A percentile compares a stretch with the other conserved stretches of the same genome.
phyloP scores from a whole-genome alignment of 2,797 vertebrate genomes.

The Anableps anableps region DNA sequence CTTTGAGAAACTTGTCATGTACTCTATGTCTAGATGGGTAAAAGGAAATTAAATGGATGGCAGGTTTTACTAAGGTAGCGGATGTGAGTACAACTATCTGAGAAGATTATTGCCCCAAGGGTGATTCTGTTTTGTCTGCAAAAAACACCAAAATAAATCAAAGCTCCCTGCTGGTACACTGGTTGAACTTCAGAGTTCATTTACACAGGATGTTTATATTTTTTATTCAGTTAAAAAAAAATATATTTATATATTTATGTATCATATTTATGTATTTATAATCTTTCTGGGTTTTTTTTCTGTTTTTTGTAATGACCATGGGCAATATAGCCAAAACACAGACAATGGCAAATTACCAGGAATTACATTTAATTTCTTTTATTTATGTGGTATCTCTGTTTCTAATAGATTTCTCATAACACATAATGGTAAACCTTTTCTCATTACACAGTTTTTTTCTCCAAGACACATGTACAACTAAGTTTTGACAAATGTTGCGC shows the following conservation, averaged over 20 bases:
- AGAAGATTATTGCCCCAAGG: conserved; percentile 74
- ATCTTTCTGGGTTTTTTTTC: conserved; percentile 14
- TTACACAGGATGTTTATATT: conserved; percentile 53
- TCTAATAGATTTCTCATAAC: conserved; percentile 33
- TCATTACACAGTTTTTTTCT: conserved; percentile 21
- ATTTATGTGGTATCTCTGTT: conserved; percentile 33
- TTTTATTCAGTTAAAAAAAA: conserved; percentile 56
- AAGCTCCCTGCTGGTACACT: conserved; percentile 65
- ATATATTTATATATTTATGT: conserved; percentile 56
- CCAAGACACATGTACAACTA: conserved; percentile 20
- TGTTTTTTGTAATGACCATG: conserved; percentile 22
- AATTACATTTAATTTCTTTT: conserved; percentile 57
- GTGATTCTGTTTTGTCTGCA: conserved; percentile 69
- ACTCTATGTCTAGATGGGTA: conserved; percentile 60
- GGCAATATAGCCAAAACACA: conserved; percentile 63
- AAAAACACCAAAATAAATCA: conserved; percentile 79
- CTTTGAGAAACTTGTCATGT: conserved; percentile 64
- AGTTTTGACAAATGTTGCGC: conserved; percentile 45
- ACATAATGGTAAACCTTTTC: conserved; percentile 3
- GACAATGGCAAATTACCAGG: conserved; percentile 81
- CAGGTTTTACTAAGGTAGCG: conserved; percentile 63
- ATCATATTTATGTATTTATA: conserved; percentile 33
- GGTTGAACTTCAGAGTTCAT: conserved; percentile 62
- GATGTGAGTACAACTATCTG: conserved; percentile 68
- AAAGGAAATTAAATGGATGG: conserved; percentile 73